A percentile compares a stretch with the other conserved stretches of the same genome.
Evolutionary conservation across 2,113 vertebrate species (phyloP).

Genomic region (Rhinopomastus cyanomelas): DNA sequence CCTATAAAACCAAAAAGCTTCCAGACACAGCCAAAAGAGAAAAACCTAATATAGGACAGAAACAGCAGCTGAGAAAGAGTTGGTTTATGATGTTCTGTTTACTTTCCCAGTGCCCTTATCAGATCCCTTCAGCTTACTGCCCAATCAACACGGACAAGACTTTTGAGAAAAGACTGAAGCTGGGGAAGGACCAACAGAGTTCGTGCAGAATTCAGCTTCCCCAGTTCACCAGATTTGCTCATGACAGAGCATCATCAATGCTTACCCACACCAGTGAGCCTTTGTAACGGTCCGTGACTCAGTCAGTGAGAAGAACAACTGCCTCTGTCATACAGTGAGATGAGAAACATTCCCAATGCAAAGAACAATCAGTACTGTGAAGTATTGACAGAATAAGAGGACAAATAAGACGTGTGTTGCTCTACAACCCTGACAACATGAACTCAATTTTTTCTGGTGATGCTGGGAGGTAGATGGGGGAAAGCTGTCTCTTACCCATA

Average conservation of each 20-base stretch:
- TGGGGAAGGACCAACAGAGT: not conserved
- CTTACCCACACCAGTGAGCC: not conserved
- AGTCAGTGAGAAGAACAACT: not conserved
- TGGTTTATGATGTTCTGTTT: not conserved
- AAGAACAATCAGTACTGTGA: not conserved
- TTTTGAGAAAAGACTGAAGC: not conserved
- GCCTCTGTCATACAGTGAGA: not conserved
- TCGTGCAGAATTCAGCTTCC: not conserved
- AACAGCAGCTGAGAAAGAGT: not conserved
- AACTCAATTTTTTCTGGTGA: not conserved
- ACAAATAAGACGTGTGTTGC: not conserved
- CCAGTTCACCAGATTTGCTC: not conserved
- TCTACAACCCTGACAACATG: not conserved
- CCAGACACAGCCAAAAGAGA: not conserved
- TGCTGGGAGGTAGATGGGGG: too few species aligned
- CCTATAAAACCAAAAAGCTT: not conserved
- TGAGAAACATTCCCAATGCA: not conserved
- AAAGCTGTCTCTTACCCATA: not conserved
- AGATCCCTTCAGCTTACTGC: not conserved
- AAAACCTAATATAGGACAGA: not conserved
- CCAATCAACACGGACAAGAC: not conserved
- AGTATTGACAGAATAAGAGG: not conserved
- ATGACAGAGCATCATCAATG: not conserved
- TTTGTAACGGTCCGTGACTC: not conserved
- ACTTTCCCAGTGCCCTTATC: not conserved